Evolutionary conservation across 2,888 invertebrate genomes (phyloP), one percentile per base, ranked within the genome.

Genomic region (Patella ulyssiponensis): DNA sequence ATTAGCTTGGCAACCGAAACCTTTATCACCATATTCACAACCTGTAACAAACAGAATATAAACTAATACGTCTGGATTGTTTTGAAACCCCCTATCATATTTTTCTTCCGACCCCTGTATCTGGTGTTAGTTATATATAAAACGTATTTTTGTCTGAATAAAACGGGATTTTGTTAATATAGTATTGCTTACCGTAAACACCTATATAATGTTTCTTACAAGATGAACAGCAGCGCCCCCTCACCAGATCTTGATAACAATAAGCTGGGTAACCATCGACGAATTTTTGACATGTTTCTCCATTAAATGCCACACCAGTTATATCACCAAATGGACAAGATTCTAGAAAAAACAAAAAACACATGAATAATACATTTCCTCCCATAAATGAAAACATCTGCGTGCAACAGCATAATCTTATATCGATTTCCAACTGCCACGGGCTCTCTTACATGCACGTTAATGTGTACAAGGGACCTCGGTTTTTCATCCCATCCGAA

Each of bases 301-400:
- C 74, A 1, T 78, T 56, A 73, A 80, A 83, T 15, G 80, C 79
- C 17, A n/a, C 54, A 23, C 81, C 82, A 9, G 78, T 73, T 58
- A 81, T 79, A 74, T 83, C 79, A 15, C 83, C 83, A 64, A 79
- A 81, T n/a, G 77, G 76, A 71, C 83, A 83, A 17, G 44, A 69
- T 11, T 78, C 82, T 82, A 56, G 15, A 76, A 27, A 44, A 64
- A 54, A 51, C n/a, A 69, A 64, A n/a, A 64, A 5, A 20, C 11
- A 64, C 64, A 64, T 20, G 20, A 20, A 64, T 11, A 64, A n/a
- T 1, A 7, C 44, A 33, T 33, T 5, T 5, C 4, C 5, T 9
- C 44, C 44, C 44, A 7, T 44, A 44, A 44, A 44, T 44, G 44
- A 44, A 44, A 44, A 44, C 44, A 9, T 0, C 44, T 44, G 44